Evolutionary conservation across 2,113 vertebrate genomes (phyloP).

Genomic region (Noturus placidus): DNA sequence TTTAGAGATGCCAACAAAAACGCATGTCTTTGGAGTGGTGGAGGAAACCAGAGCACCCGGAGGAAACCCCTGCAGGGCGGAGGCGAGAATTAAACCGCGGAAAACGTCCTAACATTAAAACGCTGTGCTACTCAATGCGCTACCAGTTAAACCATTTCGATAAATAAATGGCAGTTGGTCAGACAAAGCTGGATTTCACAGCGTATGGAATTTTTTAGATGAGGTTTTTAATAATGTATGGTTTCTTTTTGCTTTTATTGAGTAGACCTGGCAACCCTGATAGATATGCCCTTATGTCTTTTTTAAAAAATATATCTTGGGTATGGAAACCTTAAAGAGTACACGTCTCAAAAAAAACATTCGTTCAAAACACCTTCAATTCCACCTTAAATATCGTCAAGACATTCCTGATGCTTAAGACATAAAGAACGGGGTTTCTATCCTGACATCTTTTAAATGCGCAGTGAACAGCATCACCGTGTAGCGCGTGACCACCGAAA

Average conservation of each 20-base stretch:
- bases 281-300: background rate
- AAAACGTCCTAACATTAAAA: too few relatives aligned
- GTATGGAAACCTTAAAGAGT: background rate
- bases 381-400: background rate
- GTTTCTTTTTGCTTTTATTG: background rate
- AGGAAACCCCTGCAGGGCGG: too few relatives aligned
- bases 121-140: too few relatives aligned
- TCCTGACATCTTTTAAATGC: conserved; percentile 56
- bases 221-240: background rate
- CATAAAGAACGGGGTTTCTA: background rate
- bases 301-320: background rate
- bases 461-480: conserved; percentile 63
- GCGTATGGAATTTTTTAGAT: background rate
- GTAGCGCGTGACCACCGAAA: conserved; percentile 55
- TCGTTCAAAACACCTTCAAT: background rate
- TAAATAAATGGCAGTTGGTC: background rate
- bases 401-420: background rate
- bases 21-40: too few relatives aligned
- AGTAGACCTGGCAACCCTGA: background rate
- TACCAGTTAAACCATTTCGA: background rate
- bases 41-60: too few relatives aligned
- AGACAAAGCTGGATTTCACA: background rate
- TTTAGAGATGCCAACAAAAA: too few relatives aligned
- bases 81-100: too few relatives aligned
- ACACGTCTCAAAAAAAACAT: background rate